Conservation (phyloP, 2,888 invertebrate species). For the Catocala nupta region DNA sequence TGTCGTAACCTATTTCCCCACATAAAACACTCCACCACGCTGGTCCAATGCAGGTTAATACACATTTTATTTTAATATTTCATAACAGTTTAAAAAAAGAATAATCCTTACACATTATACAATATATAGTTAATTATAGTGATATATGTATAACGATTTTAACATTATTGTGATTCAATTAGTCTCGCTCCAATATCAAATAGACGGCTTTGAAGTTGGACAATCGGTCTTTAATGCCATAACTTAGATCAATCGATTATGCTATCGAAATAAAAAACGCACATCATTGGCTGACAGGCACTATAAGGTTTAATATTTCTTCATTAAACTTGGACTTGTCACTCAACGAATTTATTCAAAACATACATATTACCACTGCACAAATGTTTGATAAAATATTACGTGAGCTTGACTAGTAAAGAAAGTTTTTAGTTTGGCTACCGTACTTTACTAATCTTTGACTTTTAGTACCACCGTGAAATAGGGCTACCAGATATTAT, state of each 20-base stretch:
- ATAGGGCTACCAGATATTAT: conserved; percentile 53
- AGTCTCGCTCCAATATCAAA: conserved; percentile 68
- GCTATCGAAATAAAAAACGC: conserved; percentile 47
- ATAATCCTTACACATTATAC: too few species aligned
- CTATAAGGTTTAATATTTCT: conserved; percentile 25
- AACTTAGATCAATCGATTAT: conserved; percentile 50
- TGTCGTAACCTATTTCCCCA: too few species aligned
- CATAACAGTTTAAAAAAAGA: too few species aligned
- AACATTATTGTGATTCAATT: conserved; percentile 64
- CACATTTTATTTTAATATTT: too few species aligned
- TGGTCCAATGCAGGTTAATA: too few species aligned
- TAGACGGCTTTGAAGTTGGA: conserved; percentile 63
- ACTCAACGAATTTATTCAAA: too few species aligned
- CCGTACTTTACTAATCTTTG: too few species aligned
- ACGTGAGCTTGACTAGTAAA: too few species aligned
- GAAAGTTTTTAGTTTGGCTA: too few species aligned
- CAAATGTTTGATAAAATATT: too few species aligned
- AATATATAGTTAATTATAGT: conserved; percentile 28
- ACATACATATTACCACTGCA: too few species aligned
- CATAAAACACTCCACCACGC: too few species aligned
- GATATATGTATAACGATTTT: conserved; percentile 49
- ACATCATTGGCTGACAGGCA: conserved; percentile 38
- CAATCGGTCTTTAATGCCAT: conserved; percentile 60
- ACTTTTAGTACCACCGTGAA: conserved; percentile 6
- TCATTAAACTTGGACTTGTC: conserved; percentile 3